Evolutionary conservation across 2,113 vertebrate species (phyloP), one percentile per base, ranked within the genome.

Genomic region (Ptilonorhynchus violaceus): DNA sequence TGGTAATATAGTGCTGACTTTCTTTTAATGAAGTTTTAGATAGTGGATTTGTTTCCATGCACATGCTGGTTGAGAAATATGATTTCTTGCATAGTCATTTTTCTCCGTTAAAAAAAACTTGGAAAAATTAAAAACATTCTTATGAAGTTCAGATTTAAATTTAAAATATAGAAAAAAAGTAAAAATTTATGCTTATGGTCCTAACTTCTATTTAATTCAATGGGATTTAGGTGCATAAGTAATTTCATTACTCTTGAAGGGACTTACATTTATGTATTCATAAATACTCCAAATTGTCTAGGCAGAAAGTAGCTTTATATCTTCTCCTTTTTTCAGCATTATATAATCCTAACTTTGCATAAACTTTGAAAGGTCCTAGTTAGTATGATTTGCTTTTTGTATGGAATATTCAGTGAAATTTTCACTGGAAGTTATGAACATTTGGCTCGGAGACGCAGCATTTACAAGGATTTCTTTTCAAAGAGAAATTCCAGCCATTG

Each of bases 391-490:
- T 72, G 21, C 9, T 62, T 53, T 82, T 83, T 92, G 23, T 64
- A 64, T 50, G 39, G 37, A 76, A 64, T 37, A 90, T 72, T 64
- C 41, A 69, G 58, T 70, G 63, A 84, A 41, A 39, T 70, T 90
- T 92, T 79, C 63, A n/a, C 52, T 81, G 52, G 18, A 88, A 74
- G 42, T 63, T 58, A 67, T 20, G 22, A 37, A 19, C 47, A 13
- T 59, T 93, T 80, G 67, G 23, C 41, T 91, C 81, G 84, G 83
- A 88, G 39, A 72, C 44, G 39, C 27, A 66, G 20, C 25, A 78
- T 93, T 95, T 88, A 93, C 73, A 86, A 67, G 68, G 37, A 86
- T 89, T 84, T 66, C 49, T 93, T 93, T 91, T 78, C 88, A 93
- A 94, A 93, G 73, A 60, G 77, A 78, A 78, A 93, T 81, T 84